Percentiles rank a stretch among this genome's conserved stretches.
phyloP scores from a whole-genome alignment of 2,113 vertebrate genomes.

The Caloenas nicobarica region DNA sequence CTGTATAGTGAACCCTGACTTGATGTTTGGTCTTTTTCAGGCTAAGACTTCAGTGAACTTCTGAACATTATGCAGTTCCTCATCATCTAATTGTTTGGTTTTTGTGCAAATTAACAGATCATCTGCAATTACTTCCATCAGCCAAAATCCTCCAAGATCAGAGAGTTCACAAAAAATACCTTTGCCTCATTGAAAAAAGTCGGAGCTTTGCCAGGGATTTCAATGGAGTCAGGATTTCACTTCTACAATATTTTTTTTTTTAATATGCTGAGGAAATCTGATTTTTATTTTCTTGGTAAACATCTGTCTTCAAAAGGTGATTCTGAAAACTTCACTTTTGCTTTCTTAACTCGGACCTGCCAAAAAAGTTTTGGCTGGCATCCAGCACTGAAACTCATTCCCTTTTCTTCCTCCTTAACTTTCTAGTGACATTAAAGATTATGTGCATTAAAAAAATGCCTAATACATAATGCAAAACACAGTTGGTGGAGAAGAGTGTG shows the following conservation, averaged over 20 bases:
- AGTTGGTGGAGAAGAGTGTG: background rate
- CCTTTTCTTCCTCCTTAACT: background rate
- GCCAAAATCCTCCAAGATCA: background rate
- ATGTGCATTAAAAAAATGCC: background rate
- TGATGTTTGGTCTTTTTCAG: background rate
- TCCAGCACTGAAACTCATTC: background rate
- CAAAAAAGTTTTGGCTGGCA: background rate
- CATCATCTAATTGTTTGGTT: background rate
- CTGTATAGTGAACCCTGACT: background rate
- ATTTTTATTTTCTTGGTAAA: background rate
- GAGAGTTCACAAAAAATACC: background rate
- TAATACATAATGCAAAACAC: background rate
- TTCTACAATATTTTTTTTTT: background rate
- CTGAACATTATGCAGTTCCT: background rate
- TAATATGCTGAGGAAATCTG: background rate
- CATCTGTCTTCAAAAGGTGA: background rate
- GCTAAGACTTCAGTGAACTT: background rate
- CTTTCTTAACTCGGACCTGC: background rate
- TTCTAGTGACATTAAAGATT: slow-evolving; percentile 10
- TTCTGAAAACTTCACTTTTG: background rate
- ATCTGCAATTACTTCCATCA: background rate
- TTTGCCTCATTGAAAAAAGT: background rate
- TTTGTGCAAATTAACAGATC: background rate
- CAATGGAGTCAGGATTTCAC: background rate
- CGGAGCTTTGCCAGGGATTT: background rate